Evolutionary conservation across 2,113 vertebrate species (phyloP), one percentile per base, ranked within the genome.

Genomic region (Maccullochella peelii): DNA sequence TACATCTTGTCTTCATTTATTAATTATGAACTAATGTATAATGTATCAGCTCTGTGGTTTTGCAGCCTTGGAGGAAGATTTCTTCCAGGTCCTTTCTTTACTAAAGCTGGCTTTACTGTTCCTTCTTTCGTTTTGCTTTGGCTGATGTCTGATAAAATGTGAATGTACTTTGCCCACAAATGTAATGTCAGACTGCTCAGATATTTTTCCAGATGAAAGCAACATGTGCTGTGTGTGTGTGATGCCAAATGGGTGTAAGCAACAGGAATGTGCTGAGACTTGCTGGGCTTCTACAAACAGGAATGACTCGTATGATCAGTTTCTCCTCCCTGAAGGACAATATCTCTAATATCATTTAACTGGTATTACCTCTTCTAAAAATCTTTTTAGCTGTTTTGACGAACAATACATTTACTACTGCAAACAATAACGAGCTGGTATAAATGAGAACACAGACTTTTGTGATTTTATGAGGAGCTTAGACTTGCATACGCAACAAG

Each of bases 201-300:
- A 42, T 74, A 57, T 89, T 87, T 82, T 77, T 77, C 73, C 66
- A 83, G 27, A 67, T 76, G 36, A 66, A 67, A 68, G 77, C 55
- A 1, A 10, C 23, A 7, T 83, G 66, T 18, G 50, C 44, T 63
- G 5, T 38, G 71, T 40, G 71, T 40, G 58, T 72, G 68, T 77
- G 70, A 63, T 42, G 40, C 49, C 49, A 27, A 54, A 42, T 76
- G 23, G 71, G 21, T 1, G 3, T 66, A 16, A 73, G 78, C 54
- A 30, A 21, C 15, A 72, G 90, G 85, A 91, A 88, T 84, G 89
- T 74, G 79, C 72, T 80, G 81, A 80, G 68, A 55, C 55, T 0
- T 1, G 27, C 58, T 44, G 7, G 30, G 2, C 58, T 79, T 86
- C 61, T 80, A 0, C 42, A 83, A 89, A 87, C 90, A 77, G 77